phyloP scores from a whole-genome alignment of 2,797 vertebrate species.

The Anableps anableps region DNA sequence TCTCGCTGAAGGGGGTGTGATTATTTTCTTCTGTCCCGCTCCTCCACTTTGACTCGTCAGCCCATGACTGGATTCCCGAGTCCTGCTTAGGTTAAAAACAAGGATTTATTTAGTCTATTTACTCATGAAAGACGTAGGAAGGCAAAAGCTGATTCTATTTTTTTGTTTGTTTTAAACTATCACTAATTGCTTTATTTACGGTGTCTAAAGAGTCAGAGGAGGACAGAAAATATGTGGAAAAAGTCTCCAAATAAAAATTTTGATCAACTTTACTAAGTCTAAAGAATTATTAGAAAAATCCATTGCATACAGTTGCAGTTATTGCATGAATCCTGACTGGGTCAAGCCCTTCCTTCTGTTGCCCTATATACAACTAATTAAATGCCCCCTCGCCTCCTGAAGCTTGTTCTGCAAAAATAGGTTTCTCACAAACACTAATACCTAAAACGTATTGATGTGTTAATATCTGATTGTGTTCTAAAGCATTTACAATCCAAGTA shows the following conservation, averaged over 20 bases:
- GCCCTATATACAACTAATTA: not conserved
- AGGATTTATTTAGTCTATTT: not conserved
- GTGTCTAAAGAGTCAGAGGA: not conserved
- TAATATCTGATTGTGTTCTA: too few relatives aligned
- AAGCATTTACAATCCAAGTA: too few relatives aligned
- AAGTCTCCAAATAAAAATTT: not conserved
- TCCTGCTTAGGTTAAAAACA: slow-evolving; percentile 62
- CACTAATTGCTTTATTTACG: not conserved
- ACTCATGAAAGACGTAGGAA: not conserved
- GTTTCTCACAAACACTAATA: not conserved
- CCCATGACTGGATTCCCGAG: slow-evolving; percentile 69
- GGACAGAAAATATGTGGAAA: too few relatives aligned
- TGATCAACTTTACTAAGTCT: too few relatives aligned
- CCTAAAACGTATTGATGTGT: too few relatives aligned
- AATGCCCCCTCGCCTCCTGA: too few relatives aligned
- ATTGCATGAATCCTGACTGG: too few relatives aligned
- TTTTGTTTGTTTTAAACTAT: not conserved
- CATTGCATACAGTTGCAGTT: not conserved
- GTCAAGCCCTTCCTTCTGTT: not conserved
- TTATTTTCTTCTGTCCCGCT: slow-evolving; percentile 71
- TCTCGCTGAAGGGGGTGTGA: slow-evolving; percentile 90
- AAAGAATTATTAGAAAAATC: too few relatives aligned
- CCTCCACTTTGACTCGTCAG: slow-evolving; percentile 82
- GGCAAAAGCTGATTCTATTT: not conserved
- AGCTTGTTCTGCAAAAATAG: not conserved